Conservation (phyloP, 2,888 invertebrate genomes). For the Tiliacea citrago region DNA sequence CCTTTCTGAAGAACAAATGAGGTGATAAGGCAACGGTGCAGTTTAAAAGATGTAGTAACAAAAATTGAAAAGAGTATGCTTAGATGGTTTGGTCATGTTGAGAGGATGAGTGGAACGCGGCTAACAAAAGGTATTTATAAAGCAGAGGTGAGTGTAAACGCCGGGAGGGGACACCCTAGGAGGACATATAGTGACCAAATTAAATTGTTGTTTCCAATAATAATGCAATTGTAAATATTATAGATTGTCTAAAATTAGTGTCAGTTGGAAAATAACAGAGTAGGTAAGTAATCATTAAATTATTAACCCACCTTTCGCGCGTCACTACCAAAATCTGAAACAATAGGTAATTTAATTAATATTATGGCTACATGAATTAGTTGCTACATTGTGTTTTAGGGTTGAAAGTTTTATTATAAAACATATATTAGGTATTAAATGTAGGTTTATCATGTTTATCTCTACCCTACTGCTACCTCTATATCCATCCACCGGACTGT, state of each 20-base stretch:
- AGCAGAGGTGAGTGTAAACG: too few species aligned
- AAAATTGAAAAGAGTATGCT: too few species aligned
- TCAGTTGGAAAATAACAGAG: neutral
- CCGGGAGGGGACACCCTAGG: too few species aligned
- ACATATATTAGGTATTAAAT: neutral
- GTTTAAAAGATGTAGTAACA: too few species aligned
- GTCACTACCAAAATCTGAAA: constrained; percentile 59
- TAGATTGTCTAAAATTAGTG: too few species aligned
- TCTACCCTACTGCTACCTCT: neutral
- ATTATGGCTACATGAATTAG: constrained; percentile 18
- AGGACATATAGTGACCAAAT: too few species aligned
- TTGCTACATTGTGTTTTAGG: constrained; percentile 27
- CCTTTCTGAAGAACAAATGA: too few species aligned
- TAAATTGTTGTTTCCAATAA: constrained; percentile 1
- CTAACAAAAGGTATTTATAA: too few species aligned
- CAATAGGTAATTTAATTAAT: constrained; percentile 55
- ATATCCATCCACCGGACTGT: neutral
- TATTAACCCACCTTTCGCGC: constrained; percentile 50
- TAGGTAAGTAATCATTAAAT: constrained; percentile 3
- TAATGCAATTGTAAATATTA: neutral
- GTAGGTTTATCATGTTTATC: neutral
- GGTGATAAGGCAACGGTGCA: too few species aligned
- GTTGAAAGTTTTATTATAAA: constrained; percentile 11
- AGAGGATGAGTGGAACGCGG: too few species aligned
- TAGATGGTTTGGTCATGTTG: too few species aligned